These are phyloP conservation scores for Theropithecus gelada DNA, from an alignment of 2,113 vertebrate genomes.

Conservation along the genomic window DNA sequence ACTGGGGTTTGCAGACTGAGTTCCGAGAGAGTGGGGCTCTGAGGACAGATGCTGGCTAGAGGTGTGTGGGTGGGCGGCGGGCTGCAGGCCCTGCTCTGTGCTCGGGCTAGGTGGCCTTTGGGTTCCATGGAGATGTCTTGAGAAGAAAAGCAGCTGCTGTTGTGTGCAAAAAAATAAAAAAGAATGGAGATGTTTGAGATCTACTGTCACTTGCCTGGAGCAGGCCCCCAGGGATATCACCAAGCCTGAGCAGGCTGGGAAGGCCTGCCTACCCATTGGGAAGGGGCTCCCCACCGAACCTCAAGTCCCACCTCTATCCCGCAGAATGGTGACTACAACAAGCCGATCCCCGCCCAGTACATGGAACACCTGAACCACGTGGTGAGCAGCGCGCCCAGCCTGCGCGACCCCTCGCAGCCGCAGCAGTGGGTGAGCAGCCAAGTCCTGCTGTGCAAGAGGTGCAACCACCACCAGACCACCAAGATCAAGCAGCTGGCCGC, in stretches of 20 bases:
- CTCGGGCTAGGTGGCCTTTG: not conserved
- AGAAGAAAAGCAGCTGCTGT: not conserved
- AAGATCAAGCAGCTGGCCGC: conserved; percentile 97
- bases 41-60: not conserved
- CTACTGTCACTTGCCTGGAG: too few relatives aligned
- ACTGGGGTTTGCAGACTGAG: not conserved
- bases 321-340: conserved; percentile 99
- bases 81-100: not conserved
- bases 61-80: fast-evolving
- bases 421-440: conserved; percentile 97
- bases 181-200: too few relatives aligned
- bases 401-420: conserved; percentile 82
- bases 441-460: conserved; percentile 94
- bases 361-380: conserved; percentile 96
- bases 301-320: not conserved
- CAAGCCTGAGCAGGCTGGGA: not conserved
- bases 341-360: conserved; percentile 97
- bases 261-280: fast-evolving
- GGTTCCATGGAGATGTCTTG: not conserved
- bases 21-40: not conserved
- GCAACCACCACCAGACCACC: conserved; percentile 93
- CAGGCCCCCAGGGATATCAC: fast-evolving
- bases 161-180: not conserved
- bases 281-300: not conserved
- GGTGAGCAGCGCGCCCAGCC: conserved; percentile 84